A percentile compares a stretch with the other conserved stretches of the same genome.
These are phyloP conservation scores for Amaurobius ferox DNA, from an alignment of 2,888 invertebrate genomes.

Conservation along the genomic window DNA sequence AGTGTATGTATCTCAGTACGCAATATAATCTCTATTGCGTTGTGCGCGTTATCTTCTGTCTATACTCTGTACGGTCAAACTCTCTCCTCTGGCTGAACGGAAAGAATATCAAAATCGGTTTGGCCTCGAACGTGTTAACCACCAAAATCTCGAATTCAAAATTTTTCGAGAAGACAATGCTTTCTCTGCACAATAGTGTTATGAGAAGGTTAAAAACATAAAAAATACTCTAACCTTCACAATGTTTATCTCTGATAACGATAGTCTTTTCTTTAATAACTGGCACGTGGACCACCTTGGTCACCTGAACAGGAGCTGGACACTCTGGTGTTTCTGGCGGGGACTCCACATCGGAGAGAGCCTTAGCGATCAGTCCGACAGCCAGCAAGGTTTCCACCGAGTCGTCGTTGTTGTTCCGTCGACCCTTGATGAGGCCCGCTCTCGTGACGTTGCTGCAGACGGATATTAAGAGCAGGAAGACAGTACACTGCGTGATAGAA, in stretches of 20 bases:
- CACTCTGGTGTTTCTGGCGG: neutral
- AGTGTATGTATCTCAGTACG: too few relatives aligned
- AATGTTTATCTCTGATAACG: conserved; percentile 24
- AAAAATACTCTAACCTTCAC: neutral
- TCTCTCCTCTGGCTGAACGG: too few relatives aligned
- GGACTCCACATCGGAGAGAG: conserved; percentile 24
- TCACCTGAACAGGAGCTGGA: conserved; percentile 28
- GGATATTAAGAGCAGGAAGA: neutral
- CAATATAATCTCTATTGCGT: too few relatives aligned
- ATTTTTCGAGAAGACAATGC: too few relatives aligned
- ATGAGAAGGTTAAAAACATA: too few relatives aligned
- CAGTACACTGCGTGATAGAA: neutral
- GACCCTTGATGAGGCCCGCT: conserved; percentile 12
- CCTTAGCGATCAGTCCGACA: conserved; percentile 56
- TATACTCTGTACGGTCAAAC: too few relatives aligned
- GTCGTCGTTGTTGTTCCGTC: conserved; percentile 21
- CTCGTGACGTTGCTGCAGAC: neutral
- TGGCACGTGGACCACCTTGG: conserved; percentile 43
- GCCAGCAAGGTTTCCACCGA: conserved; percentile 43
- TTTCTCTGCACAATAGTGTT: too few relatives aligned
- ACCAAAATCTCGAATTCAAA: too few relatives aligned
- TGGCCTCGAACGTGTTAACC: too few relatives aligned
- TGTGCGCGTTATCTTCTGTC: too few relatives aligned
- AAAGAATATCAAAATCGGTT: too few relatives aligned
- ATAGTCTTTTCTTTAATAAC: conserved; percentile 31